These are phyloP conservation scores for Cuculus canorus DNA, from an alignment of 2,797 vertebrate genomes.

Conservation along the genomic window DNA sequence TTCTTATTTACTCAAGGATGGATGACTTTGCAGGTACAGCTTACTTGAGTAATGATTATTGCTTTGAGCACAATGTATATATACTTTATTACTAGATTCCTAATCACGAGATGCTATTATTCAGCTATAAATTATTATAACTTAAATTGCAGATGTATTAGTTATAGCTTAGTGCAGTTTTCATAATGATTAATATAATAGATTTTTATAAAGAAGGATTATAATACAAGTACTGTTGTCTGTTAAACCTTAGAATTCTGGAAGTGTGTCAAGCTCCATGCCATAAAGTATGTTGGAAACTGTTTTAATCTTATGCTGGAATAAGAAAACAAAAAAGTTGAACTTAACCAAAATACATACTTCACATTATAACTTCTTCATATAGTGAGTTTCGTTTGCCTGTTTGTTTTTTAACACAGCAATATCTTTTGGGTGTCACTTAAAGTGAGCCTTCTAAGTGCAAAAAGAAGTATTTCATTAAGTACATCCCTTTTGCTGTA, in stretches of 20 bases:
- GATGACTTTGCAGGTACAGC: not conserved
- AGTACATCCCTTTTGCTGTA: not conserved
- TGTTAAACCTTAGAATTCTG: not conserved
- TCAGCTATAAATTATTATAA: slow-evolving; percentile 6
- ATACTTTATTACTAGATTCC: not conserved
- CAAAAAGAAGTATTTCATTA: not conserved
- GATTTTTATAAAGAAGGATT: not conserved
- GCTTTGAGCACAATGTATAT: not conserved
- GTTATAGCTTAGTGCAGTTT: not conserved
- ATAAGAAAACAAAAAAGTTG: not conserved
- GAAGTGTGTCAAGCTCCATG: not conserved
- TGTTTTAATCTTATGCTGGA: not conserved
- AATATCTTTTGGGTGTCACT: not conserved
- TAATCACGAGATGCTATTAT: not conserved
- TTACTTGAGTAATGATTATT: slow-evolving; percentile 2
- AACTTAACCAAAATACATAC: not conserved
- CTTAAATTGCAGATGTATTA: not conserved
- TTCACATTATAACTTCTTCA: not conserved
- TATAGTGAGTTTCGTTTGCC: not conserved
- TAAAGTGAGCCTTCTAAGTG: not conserved
- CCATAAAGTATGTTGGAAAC: not conserved
- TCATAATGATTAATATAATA: not conserved
- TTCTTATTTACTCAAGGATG: slow-evolving; percentile 4
- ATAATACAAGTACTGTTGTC: not conserved
- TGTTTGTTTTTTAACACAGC: not conserved